phyloP scores from a whole-genome alignment of 2,888 invertebrate genomes.

The Pyrgus malvae region DNA sequence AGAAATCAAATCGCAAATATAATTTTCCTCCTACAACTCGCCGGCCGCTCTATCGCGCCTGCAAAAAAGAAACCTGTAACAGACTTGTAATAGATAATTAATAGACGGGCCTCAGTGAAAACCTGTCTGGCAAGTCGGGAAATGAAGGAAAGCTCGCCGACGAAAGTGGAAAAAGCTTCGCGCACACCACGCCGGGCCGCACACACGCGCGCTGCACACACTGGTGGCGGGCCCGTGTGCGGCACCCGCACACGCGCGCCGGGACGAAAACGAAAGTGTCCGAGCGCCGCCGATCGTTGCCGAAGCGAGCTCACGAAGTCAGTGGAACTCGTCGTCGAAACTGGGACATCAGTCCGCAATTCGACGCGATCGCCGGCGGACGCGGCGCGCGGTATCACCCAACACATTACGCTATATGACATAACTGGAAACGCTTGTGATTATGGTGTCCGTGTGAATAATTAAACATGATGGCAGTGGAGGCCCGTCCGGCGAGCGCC shows the following conservation, averaged over 20 bases:
- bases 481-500: conserved; percentile 71
- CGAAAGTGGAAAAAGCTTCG: conserved; percentile 77
- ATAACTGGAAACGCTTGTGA: conserved; percentile 73
- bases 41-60: conserved; percentile 27
- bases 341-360: conserved; percentile 85
- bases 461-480: conserved; percentile 78
- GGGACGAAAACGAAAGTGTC: conserved; percentile 81
- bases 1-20: conserved; percentile 17
- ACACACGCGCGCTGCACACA: conserved; percentile 41
- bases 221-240: conserved; percentile 31
- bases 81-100: conserved; percentile 33
- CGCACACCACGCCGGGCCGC: conserved; percentile 37
- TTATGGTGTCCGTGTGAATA: conserved; percentile 72
- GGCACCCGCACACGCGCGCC: conserved; percentile 49
- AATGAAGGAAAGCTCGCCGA: conserved; percentile 74
- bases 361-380: conserved; percentile 76
- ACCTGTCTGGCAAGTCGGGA: conserved; percentile 73
- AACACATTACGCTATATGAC: conserved; percentile 70
- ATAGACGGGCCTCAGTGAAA: conserved; percentile 47
- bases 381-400: conserved; percentile 57
- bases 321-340: conserved; percentile 81
- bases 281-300: conserved; percentile 73
- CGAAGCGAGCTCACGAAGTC: conserved; percentile 81
- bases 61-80: conserved; percentile 26
- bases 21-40: conserved; percentile 34